phyloP scores from a whole-genome alignment of 2,797 vertebrate genomes.

The Coregonus suidteri region DNA sequence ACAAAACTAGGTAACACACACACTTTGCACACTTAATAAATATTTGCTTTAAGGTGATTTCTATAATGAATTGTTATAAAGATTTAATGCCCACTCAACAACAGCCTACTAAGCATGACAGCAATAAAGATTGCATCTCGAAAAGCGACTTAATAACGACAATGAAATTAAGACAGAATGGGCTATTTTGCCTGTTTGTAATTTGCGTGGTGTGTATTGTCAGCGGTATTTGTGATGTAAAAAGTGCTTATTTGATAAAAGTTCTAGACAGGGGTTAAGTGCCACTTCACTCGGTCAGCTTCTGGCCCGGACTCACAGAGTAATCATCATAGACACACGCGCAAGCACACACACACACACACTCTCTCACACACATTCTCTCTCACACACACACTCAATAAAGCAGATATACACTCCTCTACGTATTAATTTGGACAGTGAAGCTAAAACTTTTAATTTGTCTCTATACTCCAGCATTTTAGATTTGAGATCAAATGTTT shows the following conservation, averaged over 20 bases:
- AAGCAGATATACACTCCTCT: no score
- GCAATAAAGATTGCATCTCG: slow-evolving; percentile 3
- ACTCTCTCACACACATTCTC: no score
- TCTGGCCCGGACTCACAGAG: slow-evolving; percentile 6
- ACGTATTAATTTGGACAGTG: no score
- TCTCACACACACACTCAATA: neutral
- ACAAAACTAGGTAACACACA: slow-evolving; percentile 14
- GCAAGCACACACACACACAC: neutral
- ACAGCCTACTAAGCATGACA: slow-evolving; percentile 6
- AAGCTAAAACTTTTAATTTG: no score
- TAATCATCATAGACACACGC: slow-evolving; percentile 28
- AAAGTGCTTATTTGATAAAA: slow-evolving; percentile 8
- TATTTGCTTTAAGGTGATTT: neutral
- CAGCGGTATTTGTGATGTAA: slow-evolving; percentile 7
- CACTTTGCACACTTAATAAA: neutral
- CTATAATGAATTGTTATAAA: neutral
- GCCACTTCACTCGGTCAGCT: slow-evolving; percentile 5
- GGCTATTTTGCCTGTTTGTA: neutral
- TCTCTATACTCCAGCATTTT: no score
- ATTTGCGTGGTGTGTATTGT: neutral
- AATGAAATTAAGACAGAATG: slow-evolving; percentile 6
- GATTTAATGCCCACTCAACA: neutral
- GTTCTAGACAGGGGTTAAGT: neutral
- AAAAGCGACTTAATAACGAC: neutral
- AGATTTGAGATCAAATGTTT: no score